Base-by-base conservation (phyloP, 1,140 invertebrate species). In the Telenomus remus region DNA sequence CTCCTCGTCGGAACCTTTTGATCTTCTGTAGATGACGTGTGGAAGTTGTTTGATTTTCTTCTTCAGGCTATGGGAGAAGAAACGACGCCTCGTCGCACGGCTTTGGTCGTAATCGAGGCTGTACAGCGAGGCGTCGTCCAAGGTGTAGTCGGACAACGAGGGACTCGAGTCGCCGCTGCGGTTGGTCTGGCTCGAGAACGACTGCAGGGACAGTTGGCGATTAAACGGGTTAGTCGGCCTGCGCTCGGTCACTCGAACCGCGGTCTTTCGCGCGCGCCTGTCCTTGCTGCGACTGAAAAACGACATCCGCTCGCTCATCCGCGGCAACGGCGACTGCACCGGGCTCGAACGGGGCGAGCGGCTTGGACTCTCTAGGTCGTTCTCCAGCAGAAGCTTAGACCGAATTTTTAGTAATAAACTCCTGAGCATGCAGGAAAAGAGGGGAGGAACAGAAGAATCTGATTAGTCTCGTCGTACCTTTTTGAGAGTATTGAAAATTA, bases 21-120 rank as follows among this genome's bases (percentile, higher is more conserved):
- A 76, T 73, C 88, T 87, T 16, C 48, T 82, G 64, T 72, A 82
- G 7, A 91, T 85, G 57, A 85, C 90, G 35, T 90, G 89, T 1
- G 89, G 90, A 5, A 90, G 86, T 60, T 89, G 83, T 54, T 88
- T 90, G 0, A 92, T 81, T 37, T 44, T 57, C 11, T 90, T 90
- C 48, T 88, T 88, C 57, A 92, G 85, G 1, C 89, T 87, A 48
- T 89, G 85, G 0, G 87, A 85, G 35, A 92, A 78, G n/a, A 71
- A 86, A 13, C 89, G 87, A 70, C 84, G 88, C 33, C 81, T 83
- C 7, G 87, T 83, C 8, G 84, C 81, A 44, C 87, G 85, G 0
- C 89, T 89, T 6, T 92, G 90, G 66, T 92, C 90, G 42, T 91
- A 89, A 11, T 86, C 84, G 0, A 92, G 80, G 15, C 92, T 82